Base-by-base conservation (phyloP, 2,888 invertebrate species). In the Eurytoma adleriae region DNA sequence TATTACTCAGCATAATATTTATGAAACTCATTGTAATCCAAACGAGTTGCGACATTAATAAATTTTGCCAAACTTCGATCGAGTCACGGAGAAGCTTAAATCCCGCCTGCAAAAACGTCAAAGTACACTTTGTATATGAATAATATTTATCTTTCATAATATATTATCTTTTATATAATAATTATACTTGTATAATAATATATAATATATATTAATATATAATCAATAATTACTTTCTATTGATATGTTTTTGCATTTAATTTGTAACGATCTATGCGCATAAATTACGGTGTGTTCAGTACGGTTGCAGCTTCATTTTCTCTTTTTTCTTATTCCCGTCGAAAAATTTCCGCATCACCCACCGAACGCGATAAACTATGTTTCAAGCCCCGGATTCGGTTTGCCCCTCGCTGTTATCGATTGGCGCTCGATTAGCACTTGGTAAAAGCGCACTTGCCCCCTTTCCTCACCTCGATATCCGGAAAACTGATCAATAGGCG, bases 221-320 rank as follows among this genome's bases (percentile, higher is more conserved):
- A 76, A 72, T 72, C 27, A 69, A 27, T 80, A 73, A 64, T 80
- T 80, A 80, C 24, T 73, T 66, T 56, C 24, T 78, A 78, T 74
- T 74, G 74, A 81, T 81, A 74, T 81, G 66, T 81, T 64, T 77
- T 56, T 75, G 27, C 72, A 30, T 76, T 40, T 40, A 40, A 40
- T 40, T 76, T 74, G 27, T 79, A 75, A 67, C 69, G 59, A 73
- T n/a, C 62, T 79, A 67, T 48, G 16, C 40, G 20, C 68, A 76
- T 68, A 4, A 72, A 72, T 76, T 73, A 73, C 30, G 59, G 66
- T 78, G 70, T 61, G 59, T 70, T 78, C 73, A 72, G 64, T 77
- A 64, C 69, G 27, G 14, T 75, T 66, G 62, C 48, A 30, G 56
- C 40, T 40, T 40, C 40, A 2, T 5, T 70, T 67, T 40, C 50